Percentiles rank a stretch among this genome's conserved stretches.
phyloP scores from a whole-genome alignment of 2,797 vertebrate genomes.

The Sternotherus odoratus region DNA sequence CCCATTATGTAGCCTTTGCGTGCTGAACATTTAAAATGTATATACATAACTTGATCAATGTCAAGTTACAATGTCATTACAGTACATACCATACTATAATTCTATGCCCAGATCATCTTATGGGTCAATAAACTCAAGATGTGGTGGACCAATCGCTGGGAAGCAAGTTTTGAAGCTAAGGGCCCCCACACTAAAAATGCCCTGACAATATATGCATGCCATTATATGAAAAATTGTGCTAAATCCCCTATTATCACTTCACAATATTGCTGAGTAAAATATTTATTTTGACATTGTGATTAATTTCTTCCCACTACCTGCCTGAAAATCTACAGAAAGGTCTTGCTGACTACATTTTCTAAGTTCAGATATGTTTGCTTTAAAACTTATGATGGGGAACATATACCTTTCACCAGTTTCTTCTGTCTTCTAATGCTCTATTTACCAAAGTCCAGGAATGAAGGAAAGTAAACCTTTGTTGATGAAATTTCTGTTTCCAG shows the following conservation, averaged over 20 bases:
- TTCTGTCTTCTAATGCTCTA: slow-evolving; percentile 43
- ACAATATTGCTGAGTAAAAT: slow-evolving; percentile 31
- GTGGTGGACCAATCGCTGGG: neutral
- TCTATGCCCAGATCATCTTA: neutral
- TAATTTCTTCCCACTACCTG: neutral
- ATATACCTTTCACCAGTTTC: neutral
- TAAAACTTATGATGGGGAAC: neutral
- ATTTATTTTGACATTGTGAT: slow-evolving; percentile 32
- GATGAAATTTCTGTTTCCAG: neutral
- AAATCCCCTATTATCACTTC: neutral
- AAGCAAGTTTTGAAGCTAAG: slow-evolving; percentile 11
- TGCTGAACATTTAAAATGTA: slow-evolving; percentile 33
- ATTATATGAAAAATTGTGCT: neutral
- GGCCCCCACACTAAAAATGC: neutral
- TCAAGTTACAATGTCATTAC: slow-evolving; percentile 9
- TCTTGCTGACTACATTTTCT: neutral
- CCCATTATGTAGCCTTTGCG: neutral
- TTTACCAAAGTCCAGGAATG: slow-evolving; percentile 2
- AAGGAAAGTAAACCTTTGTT: slow-evolving; percentile 46
- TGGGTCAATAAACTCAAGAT: slow-evolving; percentile 8
- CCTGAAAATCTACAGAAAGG: neutral
- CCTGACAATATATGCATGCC: neutral
- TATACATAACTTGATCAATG: neutral
- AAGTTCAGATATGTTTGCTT: neutral
- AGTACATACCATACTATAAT: neutral